A percentile compares a stretch with the other conserved stretches of the same genome.
Evolutionary conservation across 2,113 vertebrate species (phyloP).

Genomic region (Rostratula benghalensis): DNA sequence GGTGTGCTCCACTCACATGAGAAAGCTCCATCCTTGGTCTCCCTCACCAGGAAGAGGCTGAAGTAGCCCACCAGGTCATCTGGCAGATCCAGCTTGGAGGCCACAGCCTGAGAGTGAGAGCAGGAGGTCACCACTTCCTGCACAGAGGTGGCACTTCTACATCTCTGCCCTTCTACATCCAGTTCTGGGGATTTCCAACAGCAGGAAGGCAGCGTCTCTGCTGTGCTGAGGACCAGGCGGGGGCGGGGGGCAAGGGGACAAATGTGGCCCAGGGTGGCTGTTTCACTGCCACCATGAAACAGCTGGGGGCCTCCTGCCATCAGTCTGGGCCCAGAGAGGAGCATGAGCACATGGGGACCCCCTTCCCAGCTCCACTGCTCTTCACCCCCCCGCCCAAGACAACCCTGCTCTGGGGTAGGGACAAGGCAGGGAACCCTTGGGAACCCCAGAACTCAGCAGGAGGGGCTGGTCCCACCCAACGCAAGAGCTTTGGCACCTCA

Average conservation of each 20-base stretch:
- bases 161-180: background rate
- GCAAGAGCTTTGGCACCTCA: slow-evolving; percentile 77
- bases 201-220: background rate
- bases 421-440: background rate
- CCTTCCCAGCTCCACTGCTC: background rate
- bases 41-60: slow-evolving; percentile 92
- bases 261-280: background rate
- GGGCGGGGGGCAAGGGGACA: background rate
- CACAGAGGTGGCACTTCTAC: background rate
- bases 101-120: slow-evolving; percentile 83
- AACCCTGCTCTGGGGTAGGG: background rate
- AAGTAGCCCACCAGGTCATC: slow-evolving; percentile 96
- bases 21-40: slow-evolving; percentile 86
- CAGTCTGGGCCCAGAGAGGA: background rate
- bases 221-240: background rate
- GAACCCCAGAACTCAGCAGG: background rate
- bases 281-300: background rate
- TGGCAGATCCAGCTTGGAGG: slow-evolving; percentile 91
- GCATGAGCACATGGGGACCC: background rate
- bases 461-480: background rate
- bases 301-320: background rate
- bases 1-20: slow-evolving; percentile 85
- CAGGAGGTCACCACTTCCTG: background rate
- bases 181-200: background rate
- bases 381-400: background rate